A percentile compares a stretch with the other conserved stretches of the same genome.
phyloP scores from a whole-genome alignment of 2,797 vertebrate genomes.

The Bovichtus variegatus region DNA sequence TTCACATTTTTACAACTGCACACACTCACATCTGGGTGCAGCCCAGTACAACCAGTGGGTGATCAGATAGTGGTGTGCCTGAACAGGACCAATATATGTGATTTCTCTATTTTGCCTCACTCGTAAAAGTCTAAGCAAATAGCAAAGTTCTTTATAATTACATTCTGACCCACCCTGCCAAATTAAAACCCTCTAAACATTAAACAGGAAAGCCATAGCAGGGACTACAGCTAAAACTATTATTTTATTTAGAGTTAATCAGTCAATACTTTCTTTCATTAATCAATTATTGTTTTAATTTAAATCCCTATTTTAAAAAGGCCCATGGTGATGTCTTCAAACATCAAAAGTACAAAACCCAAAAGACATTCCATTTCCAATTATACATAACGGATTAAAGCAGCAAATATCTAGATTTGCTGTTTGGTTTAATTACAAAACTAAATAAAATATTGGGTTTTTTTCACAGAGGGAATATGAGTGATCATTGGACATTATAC shows the following conservation, averaged over 20 bases:
- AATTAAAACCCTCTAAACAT: neutral
- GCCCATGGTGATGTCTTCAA: no score
- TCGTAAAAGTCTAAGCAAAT: neutral
- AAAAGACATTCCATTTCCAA: neutral
- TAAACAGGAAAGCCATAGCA: neutral
- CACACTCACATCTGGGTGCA: neutral
- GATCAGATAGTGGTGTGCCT: constrained; percentile 2
- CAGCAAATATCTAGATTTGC: neutral
- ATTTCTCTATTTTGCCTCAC: neutral
- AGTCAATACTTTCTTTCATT: neutral
- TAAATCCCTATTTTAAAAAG: no score
- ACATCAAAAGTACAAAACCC: neutral
- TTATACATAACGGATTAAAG: neutral
- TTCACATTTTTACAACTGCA: neutral
- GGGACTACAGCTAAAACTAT: neutral
- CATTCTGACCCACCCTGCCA: neutral
- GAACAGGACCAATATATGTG: neutral
- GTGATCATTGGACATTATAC: neutral
- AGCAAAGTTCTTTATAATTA: neutral
- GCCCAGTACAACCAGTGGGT: neutral
- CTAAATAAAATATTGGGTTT: neutral
- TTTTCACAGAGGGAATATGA: neutral
- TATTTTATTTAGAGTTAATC: neutral
- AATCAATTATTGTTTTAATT: neutral
- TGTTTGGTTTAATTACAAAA: neutral